phyloP scores from a whole-genome alignment of 2,113 vertebrate species.

The Tragelaphus scriptus region DNA sequence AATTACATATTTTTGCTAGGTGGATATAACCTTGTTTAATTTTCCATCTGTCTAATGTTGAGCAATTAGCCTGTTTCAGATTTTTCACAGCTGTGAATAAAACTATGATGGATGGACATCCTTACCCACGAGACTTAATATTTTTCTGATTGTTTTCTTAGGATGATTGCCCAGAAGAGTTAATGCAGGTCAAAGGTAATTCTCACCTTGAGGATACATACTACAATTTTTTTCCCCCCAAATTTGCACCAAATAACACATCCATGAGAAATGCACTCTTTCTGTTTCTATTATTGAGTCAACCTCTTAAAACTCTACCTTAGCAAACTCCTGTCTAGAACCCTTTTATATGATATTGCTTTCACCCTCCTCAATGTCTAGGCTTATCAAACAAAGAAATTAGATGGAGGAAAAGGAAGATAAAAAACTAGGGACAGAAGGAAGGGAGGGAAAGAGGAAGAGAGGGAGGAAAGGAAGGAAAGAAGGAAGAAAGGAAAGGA shows the following conservation, averaged over 20 bases:
- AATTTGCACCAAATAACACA: not conserved
- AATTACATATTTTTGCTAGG: not conserved
- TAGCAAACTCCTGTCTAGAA: not conserved
- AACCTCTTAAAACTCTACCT: not conserved
- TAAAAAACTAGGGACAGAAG: not conserved
- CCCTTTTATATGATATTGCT: not conserved
- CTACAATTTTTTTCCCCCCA: not conserved
- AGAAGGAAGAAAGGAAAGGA: not conserved
- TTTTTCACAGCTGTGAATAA: not conserved
- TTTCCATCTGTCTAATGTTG: not conserved
- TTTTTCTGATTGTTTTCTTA: slow-evolving; percentile 29
- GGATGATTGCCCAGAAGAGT: not conserved
- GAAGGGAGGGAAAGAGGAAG: not conserved
- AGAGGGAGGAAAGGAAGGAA: not conserved
- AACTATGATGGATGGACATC: not conserved
- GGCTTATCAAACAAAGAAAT: not conserved
- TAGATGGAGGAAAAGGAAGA: not conserved
- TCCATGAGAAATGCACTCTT: not conserved
- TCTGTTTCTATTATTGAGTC: not conserved
- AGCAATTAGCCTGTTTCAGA: not conserved
- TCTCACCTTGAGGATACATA: not conserved
- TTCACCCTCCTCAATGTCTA: not conserved
- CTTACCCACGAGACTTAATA: not conserved
- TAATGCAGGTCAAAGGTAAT: not conserved
- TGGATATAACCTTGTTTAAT: not conserved